These are phyloP conservation scores for Leptinotarsa undecemlineata DNA, from an alignment of 1,140 invertebrate species.

Conservation along the genomic window DNA sequence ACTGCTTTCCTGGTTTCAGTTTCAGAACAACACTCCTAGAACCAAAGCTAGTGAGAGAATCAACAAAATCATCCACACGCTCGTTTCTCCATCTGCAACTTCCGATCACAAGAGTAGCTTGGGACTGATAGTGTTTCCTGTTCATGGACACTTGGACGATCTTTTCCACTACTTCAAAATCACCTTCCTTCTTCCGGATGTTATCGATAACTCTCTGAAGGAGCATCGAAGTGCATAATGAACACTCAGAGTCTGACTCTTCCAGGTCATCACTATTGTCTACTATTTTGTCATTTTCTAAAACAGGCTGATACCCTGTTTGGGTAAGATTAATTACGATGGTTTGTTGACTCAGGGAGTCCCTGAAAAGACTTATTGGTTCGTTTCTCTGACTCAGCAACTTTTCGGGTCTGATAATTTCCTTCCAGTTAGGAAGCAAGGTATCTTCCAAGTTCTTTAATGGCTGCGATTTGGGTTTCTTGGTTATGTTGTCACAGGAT, in stretches of 20 bases:
- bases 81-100: constrained; percentile 42
- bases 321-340: constrained; percentile 50
- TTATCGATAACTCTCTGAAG: constrained; percentile 15
- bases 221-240: neutral
- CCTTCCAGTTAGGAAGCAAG: neutral
- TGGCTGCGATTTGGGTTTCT: neutral
- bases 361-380: constrained; percentile 54
- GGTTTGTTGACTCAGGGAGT: constrained; percentile 50
- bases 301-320: constrained; percentile 33
- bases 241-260: constrained; percentile 1
- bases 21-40: constrained; percentile 43
- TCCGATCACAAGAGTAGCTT: constrained; percentile 41
- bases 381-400: constrained; percentile 44
- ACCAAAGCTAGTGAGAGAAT: constrained; percentile 44
- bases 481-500: constrained; percentile 11
- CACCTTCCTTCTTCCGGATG: neutral
- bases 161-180: neutral
- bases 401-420: constrained; percentile 18
- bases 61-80: constrained; percentile 24
- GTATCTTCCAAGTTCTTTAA: neutral
- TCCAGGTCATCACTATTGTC: neutral
- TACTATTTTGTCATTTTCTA: constrained; percentile 8
- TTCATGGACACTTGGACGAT: neutral
- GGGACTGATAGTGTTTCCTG: neutral
- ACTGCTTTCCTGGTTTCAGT: constrained; percentile 47